These are phyloP conservation scores for Indri indri DNA, from an alignment of 2,113 vertebrate genomes.

Conservation along the genomic window DNA sequence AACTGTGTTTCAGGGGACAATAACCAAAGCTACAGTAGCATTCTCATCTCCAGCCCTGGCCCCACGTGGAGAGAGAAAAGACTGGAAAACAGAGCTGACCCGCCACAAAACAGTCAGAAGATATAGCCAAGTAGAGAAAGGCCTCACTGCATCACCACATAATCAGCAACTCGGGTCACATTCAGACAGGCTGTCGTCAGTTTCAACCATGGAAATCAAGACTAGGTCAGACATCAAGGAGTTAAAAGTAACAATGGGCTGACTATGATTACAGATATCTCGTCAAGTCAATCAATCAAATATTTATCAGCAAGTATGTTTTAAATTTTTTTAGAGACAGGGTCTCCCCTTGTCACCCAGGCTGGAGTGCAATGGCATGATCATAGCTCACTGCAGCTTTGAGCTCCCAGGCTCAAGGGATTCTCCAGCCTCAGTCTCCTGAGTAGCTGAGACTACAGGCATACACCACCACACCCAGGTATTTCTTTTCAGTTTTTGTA, in stretches of 20 bases:
- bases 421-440: too few species aligned
- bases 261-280: neutral
- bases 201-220: neutral
- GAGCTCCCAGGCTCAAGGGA: too few species aligned
- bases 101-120: neutral
- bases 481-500: too few species aligned
- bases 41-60: neutral
- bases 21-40: neutral
- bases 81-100: neutral
- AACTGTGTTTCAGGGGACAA: neutral
- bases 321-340: too few species aligned
- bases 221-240: neutral
- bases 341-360: too few species aligned
- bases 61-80: neutral
- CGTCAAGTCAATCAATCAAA: neutral
- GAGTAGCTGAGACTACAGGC: too few species aligned
- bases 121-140: neutral
- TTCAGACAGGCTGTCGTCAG: neutral
- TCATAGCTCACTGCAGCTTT: too few species aligned
- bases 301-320: neutral
- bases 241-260: neutral
- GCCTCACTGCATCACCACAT: neutral
- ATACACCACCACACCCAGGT: too few species aligned
- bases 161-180: neutral
- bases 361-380: too few species aligned